Evolutionary conservation across 2,113 vertebrate genomes (phyloP).

Genomic region (Sinocyclocheilus anophthalmus): DNA sequence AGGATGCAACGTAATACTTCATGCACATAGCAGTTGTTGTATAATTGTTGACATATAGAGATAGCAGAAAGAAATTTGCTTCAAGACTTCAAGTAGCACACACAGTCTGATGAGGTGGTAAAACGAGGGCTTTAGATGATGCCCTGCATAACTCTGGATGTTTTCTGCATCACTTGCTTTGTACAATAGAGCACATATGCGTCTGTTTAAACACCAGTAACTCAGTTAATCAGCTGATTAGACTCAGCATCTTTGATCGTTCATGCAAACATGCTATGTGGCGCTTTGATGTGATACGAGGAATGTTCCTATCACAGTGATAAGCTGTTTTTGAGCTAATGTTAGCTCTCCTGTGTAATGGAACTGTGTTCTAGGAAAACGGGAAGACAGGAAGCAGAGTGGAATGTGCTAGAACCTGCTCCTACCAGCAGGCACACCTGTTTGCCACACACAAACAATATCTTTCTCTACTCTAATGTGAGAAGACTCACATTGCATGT

Average conservation of each 20-base stretch:
- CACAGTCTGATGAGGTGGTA: neutral
- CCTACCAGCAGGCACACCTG: slow-evolving; percentile 29
- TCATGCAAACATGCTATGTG: neutral
- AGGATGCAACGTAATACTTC: neutral
- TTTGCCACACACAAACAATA: neutral
- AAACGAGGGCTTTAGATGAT: neutral
- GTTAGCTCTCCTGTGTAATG: neutral
- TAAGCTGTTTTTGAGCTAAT: neutral
- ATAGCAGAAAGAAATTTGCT: neutral
- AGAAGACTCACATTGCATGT: neutral
- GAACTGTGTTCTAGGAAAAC: slow-evolving; percentile 20
- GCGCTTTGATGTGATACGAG: neutral
- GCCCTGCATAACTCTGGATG: slow-evolving; percentile 16
- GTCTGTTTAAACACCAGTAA: slow-evolving; percentile 18
- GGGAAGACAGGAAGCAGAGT: neutral
- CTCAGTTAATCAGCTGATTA: slow-evolving; percentile 3
- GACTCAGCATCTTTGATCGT: neutral
- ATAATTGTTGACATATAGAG: neutral
- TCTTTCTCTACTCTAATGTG: neutral
- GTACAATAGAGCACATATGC: neutral
- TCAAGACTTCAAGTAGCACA: neutral
- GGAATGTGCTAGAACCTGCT: slow-evolving; percentile 39
- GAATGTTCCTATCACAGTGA: neutral
- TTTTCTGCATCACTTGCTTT: slow-evolving; percentile 29
- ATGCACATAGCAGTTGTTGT: neutral